A percentile compares a stretch with the other conserved stretches of the same genome.
phyloP scores from a whole-genome alignment of 2,888 invertebrate genomes.

The Pyrrhia umbra region DNA sequence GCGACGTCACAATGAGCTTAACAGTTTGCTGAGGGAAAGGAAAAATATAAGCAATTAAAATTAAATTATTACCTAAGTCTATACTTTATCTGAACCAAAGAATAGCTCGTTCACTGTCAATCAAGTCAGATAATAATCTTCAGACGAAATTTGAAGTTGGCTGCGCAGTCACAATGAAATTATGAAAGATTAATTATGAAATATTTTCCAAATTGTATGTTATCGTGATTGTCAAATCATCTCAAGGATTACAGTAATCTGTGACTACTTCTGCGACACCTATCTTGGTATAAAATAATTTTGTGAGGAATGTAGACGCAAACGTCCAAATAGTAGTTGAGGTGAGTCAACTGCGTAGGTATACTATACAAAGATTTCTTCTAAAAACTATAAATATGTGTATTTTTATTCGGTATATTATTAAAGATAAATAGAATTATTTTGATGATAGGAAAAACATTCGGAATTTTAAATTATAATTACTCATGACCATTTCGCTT shows the following conservation, averaged over 20 bases:
- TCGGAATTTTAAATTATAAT: no score
- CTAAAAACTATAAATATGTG: background rate
- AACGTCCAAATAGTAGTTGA: background rate
- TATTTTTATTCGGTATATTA: no score
- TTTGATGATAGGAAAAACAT: no score
- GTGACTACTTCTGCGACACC: slow-evolving; percentile 12
- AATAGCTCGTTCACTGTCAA: slow-evolving; percentile 56
- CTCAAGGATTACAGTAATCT: slow-evolving; percentile 25
- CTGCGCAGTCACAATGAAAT: slow-evolving; percentile 53
- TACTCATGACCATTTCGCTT: no score
- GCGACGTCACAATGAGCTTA: slow-evolving; percentile 8
- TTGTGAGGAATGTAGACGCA: background rate
- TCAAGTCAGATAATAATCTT: slow-evolving; percentile 55
- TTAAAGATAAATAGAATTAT: no score
- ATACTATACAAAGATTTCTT: background rate
- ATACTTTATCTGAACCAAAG: slow-evolving; percentile 38
- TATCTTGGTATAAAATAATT: slow-evolving; percentile 8
- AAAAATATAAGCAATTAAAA: slow-evolving; percentile 33
- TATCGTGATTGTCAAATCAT: slow-evolving; percentile 41
- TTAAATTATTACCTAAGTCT: slow-evolving; percentile 44
- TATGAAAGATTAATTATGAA: slow-evolving; percentile 50
- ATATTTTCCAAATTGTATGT: slow-evolving; percentile 39
- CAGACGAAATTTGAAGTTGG: slow-evolving; percentile 34
- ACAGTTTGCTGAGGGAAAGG: slow-evolving; percentile 16
- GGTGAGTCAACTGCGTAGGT: background rate